These are phyloP conservation scores for Channa maculata DNA, from an alignment of 2,113 vertebrate genomes.

Conservation along the genomic window DNA sequence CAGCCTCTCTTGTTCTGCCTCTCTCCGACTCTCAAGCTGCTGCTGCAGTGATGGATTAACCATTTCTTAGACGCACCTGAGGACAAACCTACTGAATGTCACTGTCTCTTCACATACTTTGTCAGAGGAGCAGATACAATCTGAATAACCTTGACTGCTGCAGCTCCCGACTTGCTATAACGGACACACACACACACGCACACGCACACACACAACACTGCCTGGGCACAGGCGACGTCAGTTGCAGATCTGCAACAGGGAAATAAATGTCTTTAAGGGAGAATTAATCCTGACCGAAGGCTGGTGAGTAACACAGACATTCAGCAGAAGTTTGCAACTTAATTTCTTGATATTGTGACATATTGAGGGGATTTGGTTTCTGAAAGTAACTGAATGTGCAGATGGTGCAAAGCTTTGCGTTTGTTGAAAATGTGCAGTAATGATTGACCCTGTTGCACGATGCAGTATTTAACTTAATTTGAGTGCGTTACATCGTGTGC, in stretches of 20 bases:
- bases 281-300: conserved; percentile 32
- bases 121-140: conserved; percentile 48
- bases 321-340: conserved; percentile 32
- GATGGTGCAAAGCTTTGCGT: conserved; percentile 1
- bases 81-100: conserved; percentile 51
- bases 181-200: conserved; percentile 30
- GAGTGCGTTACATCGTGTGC: neutral
- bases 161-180: conserved; percentile 35
- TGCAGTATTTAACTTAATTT: neutral
- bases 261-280: conserved; percentile 56
- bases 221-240: conserved; percentile 30
- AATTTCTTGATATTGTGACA: neutral
- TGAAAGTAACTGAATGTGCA: neutral
- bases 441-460: neutral
- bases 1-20: conserved; percentile 47
- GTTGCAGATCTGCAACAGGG: conserved; percentile 45
- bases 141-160: conserved; percentile 52
- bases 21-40: conserved; percentile 41
- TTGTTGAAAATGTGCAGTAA: neutral
- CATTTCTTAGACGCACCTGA: conserved; percentile 69
- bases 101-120: conserved; percentile 43
- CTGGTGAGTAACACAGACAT: conserved; percentile 51
- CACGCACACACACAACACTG: conserved; percentile 16
- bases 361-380: neutral
- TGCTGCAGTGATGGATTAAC: conserved; percentile 64